Conservation (phyloP, 2,797 vertebrate species). For the Lepidocolaptes lacrymiger region DNA sequence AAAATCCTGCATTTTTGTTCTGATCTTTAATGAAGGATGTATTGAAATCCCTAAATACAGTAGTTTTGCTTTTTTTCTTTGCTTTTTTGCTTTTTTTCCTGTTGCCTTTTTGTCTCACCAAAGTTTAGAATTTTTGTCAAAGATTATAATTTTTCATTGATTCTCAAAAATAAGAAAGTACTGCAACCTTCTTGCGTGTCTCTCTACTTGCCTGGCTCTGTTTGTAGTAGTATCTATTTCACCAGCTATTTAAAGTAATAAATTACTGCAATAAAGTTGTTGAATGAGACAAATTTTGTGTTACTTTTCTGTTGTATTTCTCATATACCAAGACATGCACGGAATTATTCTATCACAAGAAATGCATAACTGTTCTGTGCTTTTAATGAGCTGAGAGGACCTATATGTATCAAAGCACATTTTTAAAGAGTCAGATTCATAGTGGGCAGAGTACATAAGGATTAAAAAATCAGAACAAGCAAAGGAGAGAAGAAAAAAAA, state of each 20-base stretch:
- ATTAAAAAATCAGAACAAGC: not conserved
- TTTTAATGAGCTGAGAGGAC: not conserved
- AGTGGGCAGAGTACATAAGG: not conserved
- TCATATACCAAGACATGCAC: not conserved
- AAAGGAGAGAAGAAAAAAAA: not conserved
- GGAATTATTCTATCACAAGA: not conserved
- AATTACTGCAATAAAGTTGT: not conserved
- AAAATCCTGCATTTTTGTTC: constrained; percentile 44
- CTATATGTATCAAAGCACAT: not conserved
- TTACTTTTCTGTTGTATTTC: not conserved
- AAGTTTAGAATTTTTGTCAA: not conserved
- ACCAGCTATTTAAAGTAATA: not conserved
- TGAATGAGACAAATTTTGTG: not conserved
- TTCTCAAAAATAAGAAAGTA: not conserved
- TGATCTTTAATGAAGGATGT: constrained; percentile 63
- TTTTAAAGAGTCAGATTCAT: not conserved
- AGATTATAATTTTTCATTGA: not conserved
- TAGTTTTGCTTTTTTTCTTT: not conserved
- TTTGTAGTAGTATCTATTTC: not conserved
- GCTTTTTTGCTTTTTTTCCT: not conserved
- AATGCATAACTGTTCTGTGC: not conserved
- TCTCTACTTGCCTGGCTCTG: not conserved
- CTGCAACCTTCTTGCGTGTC: not conserved
- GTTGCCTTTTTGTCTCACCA: not conserved
- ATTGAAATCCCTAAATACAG: constrained; percentile 40